Conservation (phyloP, 1,140 invertebrate species). For the Drosophila littoralis region DNA sequence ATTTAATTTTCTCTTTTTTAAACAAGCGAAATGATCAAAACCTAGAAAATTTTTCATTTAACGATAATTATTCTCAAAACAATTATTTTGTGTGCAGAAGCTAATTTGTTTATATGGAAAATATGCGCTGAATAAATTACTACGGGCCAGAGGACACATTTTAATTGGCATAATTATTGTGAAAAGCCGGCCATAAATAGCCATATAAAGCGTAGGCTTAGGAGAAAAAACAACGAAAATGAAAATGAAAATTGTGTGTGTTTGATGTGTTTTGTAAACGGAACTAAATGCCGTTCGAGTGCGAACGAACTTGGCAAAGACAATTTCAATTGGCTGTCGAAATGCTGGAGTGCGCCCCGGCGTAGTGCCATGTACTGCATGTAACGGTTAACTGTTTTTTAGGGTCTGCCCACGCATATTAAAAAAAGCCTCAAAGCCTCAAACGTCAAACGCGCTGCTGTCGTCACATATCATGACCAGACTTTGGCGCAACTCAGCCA, state of each 20-base stretch:
- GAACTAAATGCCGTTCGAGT: constrained; percentile 10
- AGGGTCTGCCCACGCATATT: constrained; percentile 45
- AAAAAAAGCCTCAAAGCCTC: constrained; percentile 26
- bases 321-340: constrained; percentile 19
- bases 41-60: too few relatives aligned
- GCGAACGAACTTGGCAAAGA: neutral
- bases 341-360: neutral
- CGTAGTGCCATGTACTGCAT: too few relatives aligned
- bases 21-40: too few relatives aligned
- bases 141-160: neutral
- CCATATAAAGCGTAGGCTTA: neutral
- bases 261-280: neutral
- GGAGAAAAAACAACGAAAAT: neutral
- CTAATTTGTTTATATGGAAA: neutral
- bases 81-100: too few relatives aligned
- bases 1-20: too few relatives aligned
- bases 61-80: too few relatives aligned
- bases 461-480: constrained; percentile 66
- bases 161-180: constrained; percentile 16
- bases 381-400: constrained; percentile 25
- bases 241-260: too few relatives aligned
- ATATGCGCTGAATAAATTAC: neutral
- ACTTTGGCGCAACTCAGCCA: constrained; percentile 43
- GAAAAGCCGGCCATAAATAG: neutral
- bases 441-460: constrained; percentile 47